phyloP scores from a whole-genome alignment of 2,888 invertebrate species.

The Lamellibrachia satsuma region DNA sequence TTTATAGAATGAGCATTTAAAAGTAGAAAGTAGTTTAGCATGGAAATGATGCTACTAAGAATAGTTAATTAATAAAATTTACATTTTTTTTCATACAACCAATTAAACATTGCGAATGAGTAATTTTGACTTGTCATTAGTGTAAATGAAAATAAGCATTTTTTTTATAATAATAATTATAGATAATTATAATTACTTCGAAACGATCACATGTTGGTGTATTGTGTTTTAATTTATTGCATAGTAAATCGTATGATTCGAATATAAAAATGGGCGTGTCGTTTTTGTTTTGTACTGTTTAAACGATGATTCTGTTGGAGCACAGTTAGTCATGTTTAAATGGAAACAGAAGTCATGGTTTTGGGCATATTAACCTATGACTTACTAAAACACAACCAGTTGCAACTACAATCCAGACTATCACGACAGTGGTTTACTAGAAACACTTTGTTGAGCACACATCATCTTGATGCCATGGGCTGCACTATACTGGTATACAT shows the following conservation, averaged over 20 bases:
- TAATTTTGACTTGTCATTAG: not conserved
- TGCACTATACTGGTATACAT: too few species aligned
- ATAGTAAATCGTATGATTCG: not conserved
- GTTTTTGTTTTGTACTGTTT: not conserved
- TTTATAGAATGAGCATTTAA: not conserved
- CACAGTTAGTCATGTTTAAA: not conserved
- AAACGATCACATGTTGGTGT: not conserved
- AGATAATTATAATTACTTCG: not conserved
- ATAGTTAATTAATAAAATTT: not conserved
- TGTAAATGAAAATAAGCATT: not conserved
- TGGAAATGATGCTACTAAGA: not conserved
- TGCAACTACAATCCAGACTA: too few species aligned
- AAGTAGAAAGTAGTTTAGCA: not conserved
- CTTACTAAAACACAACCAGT: too few species aligned
- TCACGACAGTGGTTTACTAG: too few species aligned
- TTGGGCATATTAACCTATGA: not conserved
- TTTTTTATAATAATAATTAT: not conserved
- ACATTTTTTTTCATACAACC: not conserved
- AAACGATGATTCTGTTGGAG: not conserved
- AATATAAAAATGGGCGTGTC: not conserved
- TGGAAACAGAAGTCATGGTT: not conserved
- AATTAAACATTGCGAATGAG: not conserved
- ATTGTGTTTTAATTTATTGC: constrained; percentile 3
- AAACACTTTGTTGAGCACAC: too few species aligned
- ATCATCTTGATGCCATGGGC: too few species aligned